phyloP scores from a whole-genome alignment of 2,888 invertebrate genomes.

The Hypselothyrea guttata region DNA sequence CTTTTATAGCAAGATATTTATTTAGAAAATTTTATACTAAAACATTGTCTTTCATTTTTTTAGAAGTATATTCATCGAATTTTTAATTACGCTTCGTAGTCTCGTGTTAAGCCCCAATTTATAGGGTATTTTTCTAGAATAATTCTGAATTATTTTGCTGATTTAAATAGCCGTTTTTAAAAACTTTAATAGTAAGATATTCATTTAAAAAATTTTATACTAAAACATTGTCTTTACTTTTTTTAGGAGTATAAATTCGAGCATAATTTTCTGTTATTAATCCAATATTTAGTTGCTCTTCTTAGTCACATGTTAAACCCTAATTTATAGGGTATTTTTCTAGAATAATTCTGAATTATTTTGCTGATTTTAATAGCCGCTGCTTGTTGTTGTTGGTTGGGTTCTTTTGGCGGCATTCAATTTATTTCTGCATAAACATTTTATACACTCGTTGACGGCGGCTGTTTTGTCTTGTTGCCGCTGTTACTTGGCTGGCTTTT shows the following conservation, averaged over 20 bases:
- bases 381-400: constrained; percentile 23
- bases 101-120: no score
- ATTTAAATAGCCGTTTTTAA: no score
- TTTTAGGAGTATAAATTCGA: no score
- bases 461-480: constrained; percentile 34
- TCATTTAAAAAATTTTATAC: no score
- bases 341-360: constrained; percentile 1
- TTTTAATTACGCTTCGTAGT: not conserved
- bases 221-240: no score
- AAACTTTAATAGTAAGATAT: no score
- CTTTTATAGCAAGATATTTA: no score
- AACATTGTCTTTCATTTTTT: no score
- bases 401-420: constrained; percentile 60
- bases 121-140: not conserved
- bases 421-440: constrained; percentile 68
- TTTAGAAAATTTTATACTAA: no score
- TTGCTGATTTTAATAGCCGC: constrained; percentile 58
- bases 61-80: no score
- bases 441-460: constrained; percentile 54
- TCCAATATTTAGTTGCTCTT: not conserved
- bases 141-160: no score
- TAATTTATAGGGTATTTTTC: constrained; percentile 17
- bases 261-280: not conserved
- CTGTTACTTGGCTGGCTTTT: constrained; percentile 45
- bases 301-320: no score